Evolutionary conservation across 2,797 vertebrate species (phyloP).

Genomic region (Pyrrhura leucotis): DNA sequence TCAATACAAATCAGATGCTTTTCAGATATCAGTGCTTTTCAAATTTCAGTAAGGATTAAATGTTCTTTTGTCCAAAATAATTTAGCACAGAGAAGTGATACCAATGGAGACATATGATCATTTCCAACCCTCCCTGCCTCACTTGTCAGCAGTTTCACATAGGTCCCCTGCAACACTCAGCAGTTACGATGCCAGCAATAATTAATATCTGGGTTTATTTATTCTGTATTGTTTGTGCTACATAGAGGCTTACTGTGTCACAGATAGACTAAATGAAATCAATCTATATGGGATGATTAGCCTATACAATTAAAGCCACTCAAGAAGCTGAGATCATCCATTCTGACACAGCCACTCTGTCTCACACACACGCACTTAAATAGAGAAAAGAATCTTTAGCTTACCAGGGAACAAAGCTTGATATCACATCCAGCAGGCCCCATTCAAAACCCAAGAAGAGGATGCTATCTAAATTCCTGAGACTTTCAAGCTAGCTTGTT

Average conservation of each 20-base stretch:
- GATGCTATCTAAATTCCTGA: conserved; percentile 31
- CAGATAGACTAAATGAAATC: not conserved
- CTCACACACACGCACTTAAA: not conserved
- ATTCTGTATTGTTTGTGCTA: not conserved
- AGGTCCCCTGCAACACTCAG: not conserved
- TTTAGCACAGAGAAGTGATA: not conserved
- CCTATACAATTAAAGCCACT: not conserved
- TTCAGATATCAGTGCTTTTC: not conserved
- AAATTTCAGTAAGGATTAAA: not conserved
- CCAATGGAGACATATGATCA: not conserved
- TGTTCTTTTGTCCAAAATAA: not conserved
- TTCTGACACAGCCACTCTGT: not conserved
- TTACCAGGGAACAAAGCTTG: not conserved
- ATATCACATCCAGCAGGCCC: not conserved
- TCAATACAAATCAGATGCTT: not conserved
- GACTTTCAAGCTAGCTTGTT: not conserved
- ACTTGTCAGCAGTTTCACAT: not conserved
- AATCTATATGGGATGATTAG: not conserved
- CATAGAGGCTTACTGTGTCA: not conserved
- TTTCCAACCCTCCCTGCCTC: not conserved
- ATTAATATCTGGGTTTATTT: conserved; percentile 13
- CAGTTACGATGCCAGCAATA: not conserved
- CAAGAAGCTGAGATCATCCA: conserved; percentile 40
- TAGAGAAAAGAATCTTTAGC: not conserved
- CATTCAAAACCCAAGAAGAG: not conserved